Evolutionary conservation across 2,888 invertebrate genomes (phyloP).

Genomic region (Dexiosoma caninum): DNA sequence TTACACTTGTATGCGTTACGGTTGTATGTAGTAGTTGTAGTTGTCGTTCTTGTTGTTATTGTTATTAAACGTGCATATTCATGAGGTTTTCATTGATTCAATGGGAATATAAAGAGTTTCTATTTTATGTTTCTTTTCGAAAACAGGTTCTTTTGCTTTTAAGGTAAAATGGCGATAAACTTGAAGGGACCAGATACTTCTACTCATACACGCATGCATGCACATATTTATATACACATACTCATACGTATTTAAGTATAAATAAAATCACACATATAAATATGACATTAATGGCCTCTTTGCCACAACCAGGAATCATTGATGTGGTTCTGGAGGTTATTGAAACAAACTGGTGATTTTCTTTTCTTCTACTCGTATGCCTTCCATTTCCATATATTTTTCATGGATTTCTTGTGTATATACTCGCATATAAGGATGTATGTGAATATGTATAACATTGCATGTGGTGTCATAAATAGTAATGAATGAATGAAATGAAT

Average conservation of each 20-base stretch:
- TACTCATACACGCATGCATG: not conserved
- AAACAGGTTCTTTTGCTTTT: not conserved
- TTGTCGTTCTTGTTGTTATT: too few species aligned
- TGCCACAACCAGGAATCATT: conserved; percentile 30
- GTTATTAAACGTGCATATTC: not conserved
- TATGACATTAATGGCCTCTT: conserved; percentile 27
- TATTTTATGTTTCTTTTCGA: too few species aligned
- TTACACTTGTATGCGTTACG: not conserved
- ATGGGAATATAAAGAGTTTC: conserved; percentile 27
- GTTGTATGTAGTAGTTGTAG: not conserved
- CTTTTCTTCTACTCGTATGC: not conserved
- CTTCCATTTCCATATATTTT: not conserved
- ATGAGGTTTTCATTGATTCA: not conserved
- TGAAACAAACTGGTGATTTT: conserved; percentile 40
- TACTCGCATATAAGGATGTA: not conserved
- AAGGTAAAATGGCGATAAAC: conserved; percentile 27
- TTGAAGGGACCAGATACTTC: not conserved
- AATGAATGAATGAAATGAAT: too few species aligned
- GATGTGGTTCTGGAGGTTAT: conserved; percentile 31
- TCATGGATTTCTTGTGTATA: not conserved
- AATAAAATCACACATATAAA: not conserved
- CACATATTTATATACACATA: not conserved
- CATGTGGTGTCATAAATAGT: too few species aligned
- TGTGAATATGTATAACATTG: too few species aligned
- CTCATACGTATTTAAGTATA: not conserved